Evolutionary conservation across 2,888 invertebrate species (phyloP), one percentile per base, ranked within the genome.

Genomic region (Acleris holmiana): DNA sequence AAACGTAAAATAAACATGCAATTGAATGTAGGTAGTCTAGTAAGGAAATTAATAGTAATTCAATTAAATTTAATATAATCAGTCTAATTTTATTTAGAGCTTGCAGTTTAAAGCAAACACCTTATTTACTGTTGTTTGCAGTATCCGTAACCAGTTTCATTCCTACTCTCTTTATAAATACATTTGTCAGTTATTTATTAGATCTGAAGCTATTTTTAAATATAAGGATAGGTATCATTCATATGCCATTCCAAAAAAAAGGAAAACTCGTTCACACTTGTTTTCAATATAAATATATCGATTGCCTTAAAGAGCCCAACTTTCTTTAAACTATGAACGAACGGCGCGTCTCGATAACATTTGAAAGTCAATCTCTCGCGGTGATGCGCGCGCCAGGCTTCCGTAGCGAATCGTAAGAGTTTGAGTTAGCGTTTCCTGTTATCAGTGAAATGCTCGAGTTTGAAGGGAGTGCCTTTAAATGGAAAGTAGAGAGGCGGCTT

Each of bases 401-500:
- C 59, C 54, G 54, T 40, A 29, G 54, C 35, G 10, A 48, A 46
- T 48, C 53, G 48, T 21, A n/a, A 35, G 44, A 47, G 41, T 40
- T 35, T 55, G 47, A 41, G 53, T 49, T 55, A 49, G 40, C 66
- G 65, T 65, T 75, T 77, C 77, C 83, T 83, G 86, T 84, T 88
- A 86, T 77, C 73, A 73, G 66, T 72, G 75, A 76, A 77, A 69
- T 70, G 72, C 72, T 73, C 66, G 56, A 67, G 65, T 71, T 80
- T 74, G 73, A 78, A 72, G 68, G 69, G 68, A 83, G 79, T 76
- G 77, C 71, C 78, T 79, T 74, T 80, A 80, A 80, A 86, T 85
- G 88, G 90, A 89, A 89, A 89, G 88, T 86, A 75, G 79, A 81
- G 78, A 73, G 75, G 74, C 75, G 75, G 75, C 72, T 70, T 71